These are phyloP conservation scores for Chouioia cunea DNA, from an alignment of 2,888 invertebrate genomes.

Conservation along the genomic window DNA sequence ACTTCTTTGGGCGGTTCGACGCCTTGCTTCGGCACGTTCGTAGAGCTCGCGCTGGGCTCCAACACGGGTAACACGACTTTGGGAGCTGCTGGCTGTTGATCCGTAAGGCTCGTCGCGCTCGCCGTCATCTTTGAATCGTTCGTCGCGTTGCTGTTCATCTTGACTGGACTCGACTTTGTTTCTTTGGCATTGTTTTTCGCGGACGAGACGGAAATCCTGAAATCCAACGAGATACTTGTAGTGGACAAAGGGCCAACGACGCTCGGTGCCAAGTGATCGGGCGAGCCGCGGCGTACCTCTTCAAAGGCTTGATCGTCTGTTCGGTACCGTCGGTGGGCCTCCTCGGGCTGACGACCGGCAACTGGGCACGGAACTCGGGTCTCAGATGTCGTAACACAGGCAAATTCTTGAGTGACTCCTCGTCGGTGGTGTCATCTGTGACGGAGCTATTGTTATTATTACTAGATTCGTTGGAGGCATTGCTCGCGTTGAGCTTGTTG, in stretches of 20 bases:
- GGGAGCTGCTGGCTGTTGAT: constrained; percentile 68
- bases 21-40: constrained; percentile 55
- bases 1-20: constrained; percentile 55
- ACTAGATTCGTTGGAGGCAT: constrained; percentile 62
- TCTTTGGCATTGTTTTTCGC: constrained; percentile 55
- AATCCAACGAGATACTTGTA: background rate
- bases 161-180: constrained; percentile 27
- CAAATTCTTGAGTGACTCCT: constrained; percentile 69
- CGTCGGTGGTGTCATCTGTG: constrained; percentile 58
- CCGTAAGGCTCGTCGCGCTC: constrained; percentile 63
- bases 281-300: constrained; percentile 54
- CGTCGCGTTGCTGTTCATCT: constrained; percentile 42
- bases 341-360: constrained; percentile 73
- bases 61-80: constrained; percentile 68
- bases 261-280: background rate
- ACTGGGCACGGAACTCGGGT: constrained; percentile 87
- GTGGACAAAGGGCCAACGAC: background rate
- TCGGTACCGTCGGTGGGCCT: constrained; percentile 66
- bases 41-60: constrained; percentile 59
- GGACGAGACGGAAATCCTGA: constrained; percentile 53
- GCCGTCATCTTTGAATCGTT: constrained; percentile 55
- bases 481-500: constrained; percentile 65
- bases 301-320: constrained; percentile 63
- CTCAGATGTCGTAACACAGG: constrained; percentile 87
- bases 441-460: constrained; percentile 61